Base-by-base conservation (phyloP, 2,113 vertebrate genomes). In the Cheilinus undulatus region DNA sequence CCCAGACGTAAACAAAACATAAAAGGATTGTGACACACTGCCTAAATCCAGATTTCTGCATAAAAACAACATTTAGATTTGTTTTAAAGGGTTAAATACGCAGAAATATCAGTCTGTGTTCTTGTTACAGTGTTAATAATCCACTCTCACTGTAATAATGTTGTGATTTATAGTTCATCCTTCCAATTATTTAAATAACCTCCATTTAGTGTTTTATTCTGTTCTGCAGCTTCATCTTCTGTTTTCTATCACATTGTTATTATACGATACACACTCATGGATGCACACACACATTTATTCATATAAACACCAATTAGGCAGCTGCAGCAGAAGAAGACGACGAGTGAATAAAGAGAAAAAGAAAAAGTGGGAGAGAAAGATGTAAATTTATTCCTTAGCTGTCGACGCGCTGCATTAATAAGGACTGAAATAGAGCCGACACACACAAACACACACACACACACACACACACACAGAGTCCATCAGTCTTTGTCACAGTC, bases 341-440 rank as follows among this genome's bases (percentile, higher is more conserved):
- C 26, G 46, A 53, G 23, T 34, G 32, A 52, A 19, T 27, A 12
- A 17, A 42, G 30, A 27, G 58, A 28, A 36, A n/a, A 14, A 12
- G 36, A 56, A 46, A 51, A 49, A 38, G 46, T 2, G 19, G 32
- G 54, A 14, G 36, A 61, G 32, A 40, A n/a, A 56, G 65, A 83
- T 76, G 57, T 20, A 78, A 75, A 83, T 69, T 36, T 76, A 69
- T 63, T 73, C 70, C 38, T 62, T 27, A 70, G 69, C 80, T 52
- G 73, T 73, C 32, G 28, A 71, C 51, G 76, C 48, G 69, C 10
- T 11, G 23, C 63, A 62, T 83, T 82, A 84, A 89, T 86, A 69
- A 85, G 78, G 45, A 57, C 66, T 83, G 51, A 81, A 81, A 81
- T 66, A 70, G 48, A 30, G 15, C 5, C 5, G 3, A 2, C 32